phyloP scores from a whole-genome alignment of 2,797 vertebrate species.

The Gastrophryne carolinensis region DNA sequence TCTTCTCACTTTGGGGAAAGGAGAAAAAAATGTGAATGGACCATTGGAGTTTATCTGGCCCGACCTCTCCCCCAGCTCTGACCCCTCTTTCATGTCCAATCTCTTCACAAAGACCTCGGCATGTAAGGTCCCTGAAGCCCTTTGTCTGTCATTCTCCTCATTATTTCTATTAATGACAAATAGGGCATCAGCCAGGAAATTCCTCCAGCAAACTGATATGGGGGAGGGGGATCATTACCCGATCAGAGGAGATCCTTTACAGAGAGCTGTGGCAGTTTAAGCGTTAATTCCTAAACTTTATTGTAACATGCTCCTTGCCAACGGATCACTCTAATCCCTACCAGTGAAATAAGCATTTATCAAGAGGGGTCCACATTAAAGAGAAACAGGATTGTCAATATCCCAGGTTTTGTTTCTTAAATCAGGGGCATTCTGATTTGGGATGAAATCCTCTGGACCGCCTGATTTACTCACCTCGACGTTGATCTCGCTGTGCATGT shows the following conservation, averaged over 20 bases:
- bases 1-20: conserved; percentile 67
- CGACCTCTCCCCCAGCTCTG: conserved; percentile 68
- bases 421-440: no score
- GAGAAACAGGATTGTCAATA: no score
- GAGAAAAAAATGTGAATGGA: conserved; percentile 67
- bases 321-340: no score
- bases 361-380: no score
- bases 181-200: conserved; percentile 53
- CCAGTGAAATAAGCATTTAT: no score
- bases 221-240: background rate
- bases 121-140: conserved; percentile 65
- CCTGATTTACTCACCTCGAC: no score
- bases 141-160: conserved; percentile 63
- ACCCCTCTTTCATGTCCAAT: conserved; percentile 74
- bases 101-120: conserved; percentile 69
- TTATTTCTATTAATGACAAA: conserved; percentile 58
- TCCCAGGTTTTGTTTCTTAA: no score
- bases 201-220: conserved; percentile 30
- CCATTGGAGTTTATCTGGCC: conserved; percentile 74
- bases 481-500: no score
- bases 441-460: no score
- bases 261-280: background rate
- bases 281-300: background rate
- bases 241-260: background rate
- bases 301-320: background rate